A percentile compares a stretch with the other conserved stretches of the same genome.
phyloP scores from a whole-genome alignment of 2,113 vertebrate genomes.

The Suricata suricatta region DNA sequence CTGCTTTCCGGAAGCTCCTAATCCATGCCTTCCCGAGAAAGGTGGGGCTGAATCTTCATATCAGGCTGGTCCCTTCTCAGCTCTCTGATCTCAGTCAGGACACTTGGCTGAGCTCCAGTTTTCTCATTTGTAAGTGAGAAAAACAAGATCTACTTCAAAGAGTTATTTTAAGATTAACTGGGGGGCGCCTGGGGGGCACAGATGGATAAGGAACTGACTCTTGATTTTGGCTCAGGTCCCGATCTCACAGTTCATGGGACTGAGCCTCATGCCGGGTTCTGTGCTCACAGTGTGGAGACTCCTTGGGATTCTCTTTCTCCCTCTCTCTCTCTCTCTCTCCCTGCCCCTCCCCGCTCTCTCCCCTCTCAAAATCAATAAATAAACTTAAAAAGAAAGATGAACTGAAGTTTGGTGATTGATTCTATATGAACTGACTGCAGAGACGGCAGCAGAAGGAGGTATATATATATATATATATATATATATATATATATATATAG shows the following conservation, averaged over 20 bases:
- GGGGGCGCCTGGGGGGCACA: too few relatives aligned
- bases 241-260: too few relatives aligned
- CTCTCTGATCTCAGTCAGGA: not conserved
- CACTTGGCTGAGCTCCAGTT: not conserved
- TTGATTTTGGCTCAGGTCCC: too few relatives aligned
- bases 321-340: too few relatives aligned
- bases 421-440: not conserved
- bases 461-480: not conserved
- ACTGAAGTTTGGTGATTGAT: not conserved
- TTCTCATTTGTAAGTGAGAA: not conserved
- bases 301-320: too few relatives aligned
- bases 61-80: not conserved
- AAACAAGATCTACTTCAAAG: not conserved
- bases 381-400: not conserved
- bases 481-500: too few relatives aligned
- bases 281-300: too few relatives aligned
- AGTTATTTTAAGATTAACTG: not conserved
- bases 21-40: not conserved
- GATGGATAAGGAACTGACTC: too few relatives aligned
- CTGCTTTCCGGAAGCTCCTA: not conserved
- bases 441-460: not conserved
- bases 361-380: too few relatives aligned
- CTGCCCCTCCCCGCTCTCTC: too few relatives aligned
- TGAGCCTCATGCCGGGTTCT: too few relatives aligned
- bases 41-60: not conserved